Evolutionary conservation across 2,888 invertebrate genomes (phyloP), one percentile per base, ranked within the genome.

Genomic region (Callyntrura guangdongensis): DNA sequence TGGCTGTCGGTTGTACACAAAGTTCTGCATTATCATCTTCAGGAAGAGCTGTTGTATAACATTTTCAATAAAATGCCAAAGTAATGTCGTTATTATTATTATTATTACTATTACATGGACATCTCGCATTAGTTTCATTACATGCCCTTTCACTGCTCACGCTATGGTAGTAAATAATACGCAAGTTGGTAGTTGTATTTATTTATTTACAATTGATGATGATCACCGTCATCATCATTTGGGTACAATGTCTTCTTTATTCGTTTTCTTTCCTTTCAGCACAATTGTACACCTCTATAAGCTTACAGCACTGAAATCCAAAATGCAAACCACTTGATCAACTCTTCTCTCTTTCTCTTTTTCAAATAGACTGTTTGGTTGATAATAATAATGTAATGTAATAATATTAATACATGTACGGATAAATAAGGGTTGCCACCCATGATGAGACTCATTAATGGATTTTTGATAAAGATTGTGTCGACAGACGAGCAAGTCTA

Each of bases 401-500:
- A 86, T 79, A 81, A 90, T 90, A 90, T 90, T 86, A 90, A 91
- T 81, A 89, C 85, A 86, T 64, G 85, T 67, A 85, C 82, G 25
- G 83, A 89, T 92, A 92, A 92, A 89, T 91, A 92, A 92, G 90
- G 90, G 83, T 83, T 92, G 92, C 93, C 93, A 93, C 93, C 93
- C 93, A 93, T 92, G 93, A 92, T 90, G 92, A 85, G 92, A 92
- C 86, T 92, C 91, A 91, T 90, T 93, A 92, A 93, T 93, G 92
- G 92, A 89, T 92, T 92, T 92, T 93, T 93, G 93, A 93, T 92
- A 93, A 93, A 92, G 90, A 91, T 90, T 93, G 81, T 81, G 67
- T 86, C 74, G 91, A 87, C 86, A 47, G 77, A 27, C 79, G 36
- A 59, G 56, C 53, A 8, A 2, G 36, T 8, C 36, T 45, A 45